These are phyloP conservation scores for Neosilurus mollespiculum DNA, from an alignment of 2,797 vertebrate species.

Conservation along the genomic window DNA sequence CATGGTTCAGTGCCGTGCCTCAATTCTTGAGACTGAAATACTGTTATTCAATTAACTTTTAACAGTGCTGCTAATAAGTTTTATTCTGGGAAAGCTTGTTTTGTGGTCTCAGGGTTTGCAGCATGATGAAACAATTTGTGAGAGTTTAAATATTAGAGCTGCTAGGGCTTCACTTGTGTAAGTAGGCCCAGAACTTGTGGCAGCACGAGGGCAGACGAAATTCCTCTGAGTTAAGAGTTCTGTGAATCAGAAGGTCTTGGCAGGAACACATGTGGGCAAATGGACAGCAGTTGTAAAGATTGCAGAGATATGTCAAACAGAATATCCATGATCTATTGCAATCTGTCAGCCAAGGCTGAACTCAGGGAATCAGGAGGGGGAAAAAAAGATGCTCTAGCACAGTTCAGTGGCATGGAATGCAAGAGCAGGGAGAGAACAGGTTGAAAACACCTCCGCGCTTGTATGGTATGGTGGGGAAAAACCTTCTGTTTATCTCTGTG, in stretches of 20 bases:
- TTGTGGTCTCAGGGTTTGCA: slow-evolving; percentile 38
- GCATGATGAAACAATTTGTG: slow-evolving; percentile 34
- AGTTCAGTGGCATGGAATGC: slow-evolving; percentile 57
- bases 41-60: slow-evolving; percentile 51
- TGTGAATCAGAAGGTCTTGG: slow-evolving; percentile 73
- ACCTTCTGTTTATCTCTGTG: slow-evolving; percentile 20
- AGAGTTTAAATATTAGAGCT: slow-evolving; percentile 39
- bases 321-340: slow-evolving; percentile 73
- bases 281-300: slow-evolving; percentile 76
- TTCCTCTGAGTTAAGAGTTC: slow-evolving; percentile 71
- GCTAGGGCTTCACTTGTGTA: slow-evolving; percentile 56
- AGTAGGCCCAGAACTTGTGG: slow-evolving; percentile 64
- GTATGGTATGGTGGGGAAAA: slow-evolving; percentile 23
- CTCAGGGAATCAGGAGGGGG: slow-evolving; percentile 52
- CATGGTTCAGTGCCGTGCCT: slow-evolving; percentile 37
- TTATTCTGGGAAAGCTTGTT: slow-evolving; percentile 48
- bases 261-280: slow-evolving; percentile 73
- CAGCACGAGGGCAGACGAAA: slow-evolving; percentile 66
- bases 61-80: slow-evolving; percentile 42
- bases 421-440: slow-evolving; percentile 33
- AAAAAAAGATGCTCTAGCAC: slow-evolving; percentile 50
- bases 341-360: slow-evolving; percentile 66
- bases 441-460: slow-evolving; percentile 41
- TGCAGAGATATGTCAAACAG: slow-evolving; percentile 77
- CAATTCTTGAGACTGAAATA: slow-evolving; percentile 43